A percentile compares a stretch with the other conserved stretches of the same genome.
phyloP scores from a whole-genome alignment of 2,888 invertebrate genomes.

The Odiellus spinosus region DNA sequence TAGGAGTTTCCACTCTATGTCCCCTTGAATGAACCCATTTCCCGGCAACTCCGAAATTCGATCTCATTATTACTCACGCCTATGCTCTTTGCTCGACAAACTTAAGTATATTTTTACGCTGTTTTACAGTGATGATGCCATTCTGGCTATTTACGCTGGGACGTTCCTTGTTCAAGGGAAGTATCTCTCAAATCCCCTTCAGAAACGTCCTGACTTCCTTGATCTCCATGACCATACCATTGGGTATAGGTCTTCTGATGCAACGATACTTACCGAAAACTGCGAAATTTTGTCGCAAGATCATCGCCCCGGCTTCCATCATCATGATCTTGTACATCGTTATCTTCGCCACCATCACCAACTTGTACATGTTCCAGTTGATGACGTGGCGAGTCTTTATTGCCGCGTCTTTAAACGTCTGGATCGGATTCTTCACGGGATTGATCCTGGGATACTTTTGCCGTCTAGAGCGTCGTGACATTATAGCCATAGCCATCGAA shows the following conservation, averaged over 20 bases:
- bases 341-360: slow-evolving; percentile 68
- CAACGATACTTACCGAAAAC: slow-evolving; percentile 24
- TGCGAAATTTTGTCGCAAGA: slow-evolving; percentile 45
- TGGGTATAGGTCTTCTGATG: slow-evolving; percentile 32
- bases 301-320: slow-evolving; percentile 68
- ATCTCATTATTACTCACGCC: too few relatives aligned
- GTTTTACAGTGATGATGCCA: slow-evolving; percentile 66
- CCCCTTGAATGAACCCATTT: too few relatives aligned
- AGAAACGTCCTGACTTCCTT: slow-evolving; percentile 54
- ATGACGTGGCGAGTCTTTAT: slow-evolving; percentile 71
- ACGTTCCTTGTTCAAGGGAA: slow-evolving; percentile 26
- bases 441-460: slow-evolving; percentile 47
- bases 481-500: slow-evolving; percentile 73
- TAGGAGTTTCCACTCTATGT: too few relatives aligned
- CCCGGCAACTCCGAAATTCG: too few relatives aligned
- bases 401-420: slow-evolving; percentile 63
- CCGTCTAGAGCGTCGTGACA: slow-evolving; percentile 47
- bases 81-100: too few relatives aligned
- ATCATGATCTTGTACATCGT: slow-evolving; percentile 65
- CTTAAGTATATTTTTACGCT: too few relatives aligned
- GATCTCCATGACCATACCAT: slow-evolving; percentile 55
- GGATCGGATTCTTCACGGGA: slow-evolving; percentile 48
- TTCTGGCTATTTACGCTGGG: slow-evolving; percentile 79
- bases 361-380: slow-evolving; percentile 69
- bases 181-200: slow-evolving; percentile 47